A percentile compares a stretch with the other conserved stretches of the same genome.
Evolutionary conservation across 2,113 vertebrate genomes (phyloP).

Genomic region (Spea bombifrons): DNA sequence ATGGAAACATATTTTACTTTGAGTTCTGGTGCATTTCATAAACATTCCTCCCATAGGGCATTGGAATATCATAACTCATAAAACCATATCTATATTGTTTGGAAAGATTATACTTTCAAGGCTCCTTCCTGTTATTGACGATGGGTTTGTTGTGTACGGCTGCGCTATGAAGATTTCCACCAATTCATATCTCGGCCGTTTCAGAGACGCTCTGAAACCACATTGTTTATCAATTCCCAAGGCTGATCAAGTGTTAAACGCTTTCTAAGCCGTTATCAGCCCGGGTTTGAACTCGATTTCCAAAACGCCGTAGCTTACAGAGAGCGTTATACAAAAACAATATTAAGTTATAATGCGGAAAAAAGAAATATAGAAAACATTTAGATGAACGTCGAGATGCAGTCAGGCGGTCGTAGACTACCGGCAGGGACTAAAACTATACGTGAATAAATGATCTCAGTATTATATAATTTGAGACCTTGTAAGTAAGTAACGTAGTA

Average conservation of each 20-base stretch:
- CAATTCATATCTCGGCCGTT: conserved; percentile 24
- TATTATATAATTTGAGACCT: too few relatives aligned
- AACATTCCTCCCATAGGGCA: conserved; percentile 10
- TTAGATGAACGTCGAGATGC: neutral
- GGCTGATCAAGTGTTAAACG: conserved; percentile 8
- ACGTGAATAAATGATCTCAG: too few relatives aligned
- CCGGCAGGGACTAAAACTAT: too few relatives aligned
- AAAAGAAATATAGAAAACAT: neutral
- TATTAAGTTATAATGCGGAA: neutral
- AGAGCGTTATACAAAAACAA: neutral
- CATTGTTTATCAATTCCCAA: conserved; percentile 36
- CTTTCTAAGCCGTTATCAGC: conserved; percentile 10
- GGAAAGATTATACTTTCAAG: conserved; percentile 4
- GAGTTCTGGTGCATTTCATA: neutral
- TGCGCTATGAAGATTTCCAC: conserved; percentile 30
- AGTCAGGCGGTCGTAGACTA: neutral
- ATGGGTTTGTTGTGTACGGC: neutral
- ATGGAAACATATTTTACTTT: conserved; percentile 10
- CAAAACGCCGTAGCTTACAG: neutral
- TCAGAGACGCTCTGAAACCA: neutral
- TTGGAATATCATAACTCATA: conserved; percentile 22
- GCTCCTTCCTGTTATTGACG: conserved; percentile 11
- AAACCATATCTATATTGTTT: conserved; percentile 23
- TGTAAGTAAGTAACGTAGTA: too few relatives aligned
- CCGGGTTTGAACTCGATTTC: conserved; percentile 17